phyloP scores from a whole-genome alignment of 2,797 vertebrate species.

The Aldrovandia affinis region DNA sequence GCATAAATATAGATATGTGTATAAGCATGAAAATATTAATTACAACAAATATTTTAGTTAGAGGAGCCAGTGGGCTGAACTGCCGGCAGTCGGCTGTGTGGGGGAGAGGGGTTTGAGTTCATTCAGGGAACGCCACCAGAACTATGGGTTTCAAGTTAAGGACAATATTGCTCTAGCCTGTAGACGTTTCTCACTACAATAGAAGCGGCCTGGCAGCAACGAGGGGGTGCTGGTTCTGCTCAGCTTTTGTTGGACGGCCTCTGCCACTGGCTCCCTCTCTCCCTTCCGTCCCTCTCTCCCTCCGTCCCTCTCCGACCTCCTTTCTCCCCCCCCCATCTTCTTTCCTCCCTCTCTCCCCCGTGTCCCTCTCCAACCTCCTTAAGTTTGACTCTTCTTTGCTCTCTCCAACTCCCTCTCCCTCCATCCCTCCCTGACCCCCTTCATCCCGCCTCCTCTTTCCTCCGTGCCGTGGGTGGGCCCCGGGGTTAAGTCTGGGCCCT shows the following conservation, averaged over 20 bases:
- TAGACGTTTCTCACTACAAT: neutral
- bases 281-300: neutral
- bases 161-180: neutral
- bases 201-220: neutral
- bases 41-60: neutral
- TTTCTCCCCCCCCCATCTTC: conserved; percentile 23
- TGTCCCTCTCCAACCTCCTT: neutral
- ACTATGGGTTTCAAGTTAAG: neutral
- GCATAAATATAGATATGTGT: too few species aligned
- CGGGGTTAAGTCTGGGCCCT: neutral
- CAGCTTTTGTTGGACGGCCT: neutral
- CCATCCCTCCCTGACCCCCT: neutral
- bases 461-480: conserved; percentile 6
- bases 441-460: conserved; percentile 9
- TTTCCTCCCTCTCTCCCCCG: neutral
- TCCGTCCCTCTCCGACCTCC: neutral
- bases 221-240: neutral
- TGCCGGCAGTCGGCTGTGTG: neutral
- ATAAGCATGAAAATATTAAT: too few species aligned
- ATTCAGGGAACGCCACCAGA: neutral
- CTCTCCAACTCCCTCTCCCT: too few species aligned
- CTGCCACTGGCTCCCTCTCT: too few species aligned
- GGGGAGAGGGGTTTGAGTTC: neutral
- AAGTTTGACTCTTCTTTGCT: conserved; percentile 15
- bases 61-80: neutral